phyloP scores from a whole-genome alignment of 2,797 vertebrate genomes.

The Nothura maculosa region DNA sequence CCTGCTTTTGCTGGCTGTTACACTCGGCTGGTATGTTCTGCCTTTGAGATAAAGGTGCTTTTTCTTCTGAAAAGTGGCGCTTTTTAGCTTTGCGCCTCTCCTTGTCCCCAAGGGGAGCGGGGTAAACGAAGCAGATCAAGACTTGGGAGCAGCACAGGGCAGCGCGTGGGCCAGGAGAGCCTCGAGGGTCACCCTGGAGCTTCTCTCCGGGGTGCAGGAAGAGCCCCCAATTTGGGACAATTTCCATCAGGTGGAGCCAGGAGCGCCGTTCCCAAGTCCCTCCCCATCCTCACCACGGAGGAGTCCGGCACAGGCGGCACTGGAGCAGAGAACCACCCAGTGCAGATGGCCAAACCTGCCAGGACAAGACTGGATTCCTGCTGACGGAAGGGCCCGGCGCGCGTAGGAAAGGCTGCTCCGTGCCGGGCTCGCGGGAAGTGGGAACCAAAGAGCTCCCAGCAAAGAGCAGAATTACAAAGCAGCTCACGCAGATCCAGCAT shows the following conservation, averaged over 20 bases:
- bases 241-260: background rate
- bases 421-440: background rate
- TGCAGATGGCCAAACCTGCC: background rate
- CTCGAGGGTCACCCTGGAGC: background rate
- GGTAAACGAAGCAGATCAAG: background rate
- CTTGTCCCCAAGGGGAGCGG: background rate
- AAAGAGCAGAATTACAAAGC: background rate
- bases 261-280: background rate
- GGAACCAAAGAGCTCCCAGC: background rate
- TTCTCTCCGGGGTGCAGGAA: background rate
- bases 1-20: fast-evolving
- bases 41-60: background rate
- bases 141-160: fast-evolving
- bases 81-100: background rate
- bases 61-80: no score
- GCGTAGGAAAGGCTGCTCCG: background rate
- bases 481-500: background rate
- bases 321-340: background rate
- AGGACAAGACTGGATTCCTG: background rate
- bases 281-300: fast-evolving
- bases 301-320: background rate
- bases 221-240: background rate
- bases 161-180: background rate
- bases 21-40: background rate
- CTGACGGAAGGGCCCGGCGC: fast-evolving